Base-by-base conservation (phyloP, 2,888 invertebrate species). In the Mythimna ferrago region DNA sequence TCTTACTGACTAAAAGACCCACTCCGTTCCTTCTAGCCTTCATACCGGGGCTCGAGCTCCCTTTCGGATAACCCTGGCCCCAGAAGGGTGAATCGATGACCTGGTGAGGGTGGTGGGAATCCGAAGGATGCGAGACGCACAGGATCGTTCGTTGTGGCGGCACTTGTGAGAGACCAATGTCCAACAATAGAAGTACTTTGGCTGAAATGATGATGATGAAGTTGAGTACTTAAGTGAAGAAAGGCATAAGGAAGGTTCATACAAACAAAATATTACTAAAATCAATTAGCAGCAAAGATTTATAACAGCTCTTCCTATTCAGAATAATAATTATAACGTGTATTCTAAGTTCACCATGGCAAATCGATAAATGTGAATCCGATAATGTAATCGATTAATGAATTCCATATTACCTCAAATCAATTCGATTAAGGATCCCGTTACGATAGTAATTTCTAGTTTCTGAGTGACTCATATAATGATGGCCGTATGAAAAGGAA, bases 321-420 rank as follows among this genome's bases (percentile, higher is more conserved):
- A 32, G 10, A 57, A 44, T 21, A 54, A 69, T 58, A 51, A 56
- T 56, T 32, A 35, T n/a, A 56, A 16, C 53, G 38, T 35, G 48
- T 75, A 76, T 81, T 81, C 66, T 58, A 69, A 76, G 70, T 63
- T 58, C 69, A 66, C 76, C 79, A 61, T 73, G 60, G 21, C 64
- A 78, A 82, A 78, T 81, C 62, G 65, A 64, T 73, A 78, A 71
- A 71, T 73, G 53, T n/a, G 16, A 62, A 64, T 66, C 60, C 38
- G 53, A 66, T 83, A 85, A 84, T 85, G 66, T 79, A 85, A 84
- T 85, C 78, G 84, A 84, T 81, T 75, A 83, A 77, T 81, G 21
- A 64, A 63, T 67, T 66, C n/a, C 58, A 41, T 71, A 81, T 82
- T 66, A 82, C 73, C 21, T 44, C 61, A 82, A 82, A 80, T 82